phyloP scores from a whole-genome alignment of 2,888 invertebrate genomes.

The Campoletis raptor region DNA sequence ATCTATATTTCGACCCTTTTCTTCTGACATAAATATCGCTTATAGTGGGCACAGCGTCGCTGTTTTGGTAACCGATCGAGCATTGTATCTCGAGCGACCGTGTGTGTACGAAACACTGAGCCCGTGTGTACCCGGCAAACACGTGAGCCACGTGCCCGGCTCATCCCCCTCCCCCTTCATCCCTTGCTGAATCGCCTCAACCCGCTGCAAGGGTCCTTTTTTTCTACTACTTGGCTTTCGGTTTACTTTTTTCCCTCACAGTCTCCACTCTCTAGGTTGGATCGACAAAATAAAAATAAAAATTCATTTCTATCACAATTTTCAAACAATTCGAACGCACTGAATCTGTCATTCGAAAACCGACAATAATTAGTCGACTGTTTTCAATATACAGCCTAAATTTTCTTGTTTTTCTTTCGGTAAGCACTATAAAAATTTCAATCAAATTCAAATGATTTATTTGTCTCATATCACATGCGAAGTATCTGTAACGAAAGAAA shows the following conservation, averaged over 20 bases:
- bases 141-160: conserved; percentile 82
- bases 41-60: conserved; percentile 81
- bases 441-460: not conserved
- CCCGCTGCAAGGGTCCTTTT: conserved; percentile 49
- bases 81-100: conserved; percentile 80
- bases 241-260: conserved; percentile 43
- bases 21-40: conserved; percentile 85
- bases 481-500: not conserved
- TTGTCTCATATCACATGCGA: too few relatives aligned
- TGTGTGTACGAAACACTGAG: conserved; percentile 82
- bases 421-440: not conserved
- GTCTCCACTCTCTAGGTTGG: not conserved
- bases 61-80: conserved; percentile 85
- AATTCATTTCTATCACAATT: not conserved
- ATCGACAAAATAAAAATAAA: too few relatives aligned
- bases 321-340: not conserved
- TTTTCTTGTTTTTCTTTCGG: not conserved
- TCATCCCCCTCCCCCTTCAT: conserved; percentile 72
- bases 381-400: not conserved
- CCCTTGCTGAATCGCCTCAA: conserved; percentile 54
- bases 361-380: not conserved
- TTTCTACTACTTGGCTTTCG: conserved; percentile 42
- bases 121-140: conserved; percentile 83
- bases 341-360: not conserved
- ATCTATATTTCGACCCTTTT: conserved; percentile 76